Evolutionary conservation across 2,888 invertebrate genomes (phyloP).

Genomic region (Poecilus cupreus): DNA sequence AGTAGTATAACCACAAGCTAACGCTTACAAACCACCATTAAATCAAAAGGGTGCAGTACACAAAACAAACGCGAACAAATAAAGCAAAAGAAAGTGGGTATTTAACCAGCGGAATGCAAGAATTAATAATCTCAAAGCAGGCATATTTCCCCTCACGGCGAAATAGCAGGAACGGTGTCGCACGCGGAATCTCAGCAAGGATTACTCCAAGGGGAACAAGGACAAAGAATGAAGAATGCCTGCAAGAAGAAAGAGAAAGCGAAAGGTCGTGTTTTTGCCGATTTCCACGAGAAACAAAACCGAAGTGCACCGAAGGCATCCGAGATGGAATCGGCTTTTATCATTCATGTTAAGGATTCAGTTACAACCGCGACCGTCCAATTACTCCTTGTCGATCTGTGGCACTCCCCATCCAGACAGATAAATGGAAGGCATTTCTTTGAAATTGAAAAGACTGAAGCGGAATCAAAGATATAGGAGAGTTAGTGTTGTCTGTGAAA

Average conservation of each 20-base stretch:
- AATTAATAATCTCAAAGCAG: conserved; percentile 48
- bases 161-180: not conserved
- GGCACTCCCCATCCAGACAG: conserved; percentile 63
- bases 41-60: conserved; percentile 32
- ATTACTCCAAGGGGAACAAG: not conserved
- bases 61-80: conserved; percentile 3
- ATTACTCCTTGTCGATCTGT: conserved; percentile 69
- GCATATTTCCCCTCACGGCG: conserved; percentile 9
- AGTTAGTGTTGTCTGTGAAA: conserved; percentile 51
- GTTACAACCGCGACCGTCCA: conserved; percentile 70
- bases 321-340: conserved; percentile 66
- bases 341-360: conserved; percentile 70
- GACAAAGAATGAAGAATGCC: not conserved
- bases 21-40: conserved; percentile 16
- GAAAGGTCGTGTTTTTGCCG: not conserved
- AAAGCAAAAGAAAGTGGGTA: conserved; percentile 40
- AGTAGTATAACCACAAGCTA: not conserved
- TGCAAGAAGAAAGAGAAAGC: not conserved
- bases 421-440: conserved; percentile 65
- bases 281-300: conserved; percentile 21
- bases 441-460: conserved; percentile 57
- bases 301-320: conserved; percentile 51
- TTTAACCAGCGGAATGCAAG: conserved; percentile 42
- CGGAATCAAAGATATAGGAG: conserved; percentile 55
- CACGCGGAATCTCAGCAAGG: not conserved